Percentiles rank a stretch among this genome's conserved stretches.
Evolutionary conservation across 2,113 vertebrate species (phyloP).

Genomic region (Xiphophorus hellerii): DNA sequence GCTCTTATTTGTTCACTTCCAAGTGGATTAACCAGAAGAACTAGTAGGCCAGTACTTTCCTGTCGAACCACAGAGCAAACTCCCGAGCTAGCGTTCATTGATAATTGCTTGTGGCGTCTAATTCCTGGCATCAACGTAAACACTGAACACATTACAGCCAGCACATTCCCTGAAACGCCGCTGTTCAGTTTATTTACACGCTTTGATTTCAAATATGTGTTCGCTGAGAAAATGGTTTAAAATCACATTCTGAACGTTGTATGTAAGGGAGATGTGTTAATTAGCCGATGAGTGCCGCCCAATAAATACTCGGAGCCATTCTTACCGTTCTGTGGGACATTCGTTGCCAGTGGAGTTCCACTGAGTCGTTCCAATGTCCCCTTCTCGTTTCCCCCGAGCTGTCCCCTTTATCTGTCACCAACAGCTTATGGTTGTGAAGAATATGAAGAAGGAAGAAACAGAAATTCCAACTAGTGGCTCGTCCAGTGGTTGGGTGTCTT

Average conservation of each 20-base stretch:
- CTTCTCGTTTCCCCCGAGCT: background rate
- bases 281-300: conserved; percentile 20
- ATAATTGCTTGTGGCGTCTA: conserved; percentile 36
- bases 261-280: background rate
- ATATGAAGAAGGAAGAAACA: too few species aligned
- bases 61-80: conserved; percentile 25
- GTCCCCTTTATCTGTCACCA: background rate
- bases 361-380: background rate
- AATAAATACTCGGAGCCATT: conserved; percentile 55
- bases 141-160: background rate
- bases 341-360: conserved; percentile 54
- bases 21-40: conserved; percentile 67
- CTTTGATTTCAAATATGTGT: fast-evolving
- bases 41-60: conserved; percentile 44
- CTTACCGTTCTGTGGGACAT: conserved; percentile 76
- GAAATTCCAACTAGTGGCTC: too few species aligned
- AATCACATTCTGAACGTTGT: too few species aligned
- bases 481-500: background rate
- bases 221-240: background rate
- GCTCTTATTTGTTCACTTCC: fast-evolving
- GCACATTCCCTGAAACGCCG: background rate
- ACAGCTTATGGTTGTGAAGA: background rate
- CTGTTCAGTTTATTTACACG: fast-evolving
- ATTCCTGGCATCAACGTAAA: conserved; percentile 56
- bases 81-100: conserved; percentile 15